These are phyloP conservation scores for Euthynnus affinis DNA, from an alignment of 2,797 vertebrate genomes.

Conservation along the genomic window DNA sequence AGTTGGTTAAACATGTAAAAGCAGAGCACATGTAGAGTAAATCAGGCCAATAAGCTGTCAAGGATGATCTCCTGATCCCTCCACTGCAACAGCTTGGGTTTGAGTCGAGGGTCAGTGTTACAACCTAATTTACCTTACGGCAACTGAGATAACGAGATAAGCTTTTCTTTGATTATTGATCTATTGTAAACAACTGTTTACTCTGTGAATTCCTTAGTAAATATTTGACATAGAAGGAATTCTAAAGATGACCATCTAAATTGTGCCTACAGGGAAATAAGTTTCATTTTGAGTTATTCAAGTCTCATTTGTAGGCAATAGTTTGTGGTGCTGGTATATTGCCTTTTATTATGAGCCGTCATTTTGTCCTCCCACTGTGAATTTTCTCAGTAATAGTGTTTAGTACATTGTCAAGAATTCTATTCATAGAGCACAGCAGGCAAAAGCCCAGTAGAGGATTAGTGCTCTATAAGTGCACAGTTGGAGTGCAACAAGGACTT, in stretches of 20 bases:
- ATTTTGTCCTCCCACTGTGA: background rate
- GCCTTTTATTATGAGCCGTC: background rate
- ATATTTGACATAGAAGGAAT: background rate
- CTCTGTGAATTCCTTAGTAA: background rate
- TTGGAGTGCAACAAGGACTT: slow-evolving; percentile 60
- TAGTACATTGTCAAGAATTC: slow-evolving; percentile 35
- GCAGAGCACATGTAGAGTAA: slow-evolving; percentile 23
- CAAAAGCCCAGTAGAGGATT: slow-evolving; percentile 75
- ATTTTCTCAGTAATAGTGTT: slow-evolving; percentile 26
- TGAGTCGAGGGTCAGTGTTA: slow-evolving; percentile 44
- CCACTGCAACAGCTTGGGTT: slow-evolving; percentile 48
- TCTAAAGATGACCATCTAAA: background rate
- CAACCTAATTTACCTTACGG: slow-evolving; percentile 1
- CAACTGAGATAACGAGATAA: background rate
- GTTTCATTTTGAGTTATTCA: background rate
- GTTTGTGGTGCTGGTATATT: background rate
- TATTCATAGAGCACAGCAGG: slow-evolving; percentile 69
- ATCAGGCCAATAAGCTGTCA: slow-evolving; percentile 50
- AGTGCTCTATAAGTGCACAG: slow-evolving; percentile 60
- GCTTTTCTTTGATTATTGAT: background rate
- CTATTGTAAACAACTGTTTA: background rate
- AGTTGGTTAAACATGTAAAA: slow-evolving; percentile 12
- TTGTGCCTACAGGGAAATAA: background rate
- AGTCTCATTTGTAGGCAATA: background rate
- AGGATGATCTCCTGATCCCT: slow-evolving; percentile 80